Base-by-base conservation (phyloP, 2,888 invertebrate genomes). In the Andrena praecox region DNA sequence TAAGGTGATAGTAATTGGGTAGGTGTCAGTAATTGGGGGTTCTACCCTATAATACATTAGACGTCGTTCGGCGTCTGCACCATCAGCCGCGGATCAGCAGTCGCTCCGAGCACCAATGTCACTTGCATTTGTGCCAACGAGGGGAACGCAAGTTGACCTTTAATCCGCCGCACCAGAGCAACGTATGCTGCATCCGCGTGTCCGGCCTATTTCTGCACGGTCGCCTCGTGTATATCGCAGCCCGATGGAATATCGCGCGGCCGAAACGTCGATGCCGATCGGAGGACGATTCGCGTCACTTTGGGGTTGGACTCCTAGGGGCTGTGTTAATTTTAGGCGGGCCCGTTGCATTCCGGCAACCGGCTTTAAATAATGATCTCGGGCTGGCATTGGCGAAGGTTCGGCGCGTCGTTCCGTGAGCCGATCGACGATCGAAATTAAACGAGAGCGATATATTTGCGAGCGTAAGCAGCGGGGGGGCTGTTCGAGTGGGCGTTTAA, bases 261-360 rank as follows among this genome's bases (percentile, higher is more conserved):
- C n/a, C 8, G n/a, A 33, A 20, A 62, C 33, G 33, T 62, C 62
- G 60, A 60, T n/a, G n/a, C 60, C 6, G 31, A 7, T 60, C 60
- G 31, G 2, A 12, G 42, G 42, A 42, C 42, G 16, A 42, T 42
- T 42, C 42, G 42, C 42, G 42, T 42, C 42, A 16, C 1, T 16
- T 42, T 16, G 12, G 42, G 42, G n/a, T 31, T 31, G 29, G 2
- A 1, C 2, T 35, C 16, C 1, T 12, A 24, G n/a, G 42, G 42
- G 42, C 3, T 2, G n/a, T 66, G 42, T 31, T 77, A 77, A 72
- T 77, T 77, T 54, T 63, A 63, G 71, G 33, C 5, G 2, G 50
- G 35, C 56, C 24, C 48, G 31, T 64, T 64, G n/a, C 70, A 29
- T 70, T 42, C 16, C 16, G 31, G 16, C 16, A 24, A 1, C 50